Base-by-base conservation (phyloP, 2,113 vertebrate genomes). In the Peromyscus maniculatus region DNA sequence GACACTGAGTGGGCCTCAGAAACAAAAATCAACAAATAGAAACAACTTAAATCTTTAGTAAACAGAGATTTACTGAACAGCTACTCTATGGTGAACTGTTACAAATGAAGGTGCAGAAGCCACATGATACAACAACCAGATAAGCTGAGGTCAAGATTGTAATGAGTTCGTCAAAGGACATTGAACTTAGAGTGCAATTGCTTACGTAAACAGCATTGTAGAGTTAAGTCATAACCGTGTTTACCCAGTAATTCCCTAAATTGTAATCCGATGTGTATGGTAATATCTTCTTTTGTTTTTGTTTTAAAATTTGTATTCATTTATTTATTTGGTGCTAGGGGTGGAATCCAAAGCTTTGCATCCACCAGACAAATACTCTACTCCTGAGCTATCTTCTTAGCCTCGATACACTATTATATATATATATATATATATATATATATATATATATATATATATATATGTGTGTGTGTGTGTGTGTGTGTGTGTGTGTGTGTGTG, bases 211-310 rank as follows among this genome's bases (percentile, higher is more conserved):
- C 36, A 26, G 26, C 36, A 7, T 52, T 84, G 46, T 86, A 88
- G 75, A 88, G 13, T 52, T 77, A 72, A 69, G n/a, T 49, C 64
- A 67, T 83, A 89, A 39, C 28, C 10, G 62, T 31, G 28, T 89
- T 94, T 94, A 89, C 75, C 55, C 71, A 21, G 17, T n/a, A 77
- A 57, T 43, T 92, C 36, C 67, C 67, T 62, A 87, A 94, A 87
- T 57, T 83, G 49, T 49, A 95, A 87, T 89, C 16, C 7, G 16
- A 3, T 43, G 15, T 9, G 4, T 31, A 43, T 28, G n/a, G 24
- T 28, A 43, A 43, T 64, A 39, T 86, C 26, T 31, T 46, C 24
- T 1, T 52, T 52, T 52, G 52, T 24, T 57, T 55, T 59, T 59
- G 78, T 77, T 49, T 78, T 78, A 28, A 49, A 49, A 49, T 31